Evolutionary conservation across 1,140 invertebrate genomes (phyloP).

Genomic region (Eciton burchellii): DNA sequence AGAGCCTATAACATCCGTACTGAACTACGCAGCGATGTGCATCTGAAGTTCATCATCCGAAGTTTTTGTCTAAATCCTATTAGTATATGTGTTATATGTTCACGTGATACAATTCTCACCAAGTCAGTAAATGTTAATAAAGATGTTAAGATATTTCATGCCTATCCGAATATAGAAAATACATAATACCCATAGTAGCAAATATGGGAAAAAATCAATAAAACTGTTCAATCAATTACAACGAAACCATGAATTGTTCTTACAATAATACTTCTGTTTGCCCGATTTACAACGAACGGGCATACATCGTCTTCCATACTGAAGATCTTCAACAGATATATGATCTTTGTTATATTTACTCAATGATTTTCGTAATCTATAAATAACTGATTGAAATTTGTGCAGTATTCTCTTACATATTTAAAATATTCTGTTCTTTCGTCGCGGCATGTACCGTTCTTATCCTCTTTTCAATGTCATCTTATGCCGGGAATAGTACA

Average conservation of each 20-base stretch:
- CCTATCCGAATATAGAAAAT: conserved; percentile 39
- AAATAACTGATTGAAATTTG: conserved; percentile 13
- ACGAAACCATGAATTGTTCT: conserved; percentile 21
- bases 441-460: neutral
- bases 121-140: conserved; percentile 28
- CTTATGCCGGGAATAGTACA: conserved; percentile 42
- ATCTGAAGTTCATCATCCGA: conserved; percentile 25
- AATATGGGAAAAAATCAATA: conserved; percentile 50
- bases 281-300: neutral
- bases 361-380: neutral
- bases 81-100: neutral
- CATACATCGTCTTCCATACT: conserved; percentile 22
- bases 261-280: too few species aligned
- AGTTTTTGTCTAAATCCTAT: neutral
- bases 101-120: neutral
- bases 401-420: conserved; percentile 18
- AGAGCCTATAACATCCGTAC: neutral
- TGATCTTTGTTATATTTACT: neutral
- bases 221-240: conserved; percentile 30
- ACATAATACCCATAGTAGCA: conserved; percentile 12
- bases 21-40: neutral
- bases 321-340: conserved; percentile 22
- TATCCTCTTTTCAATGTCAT: conserved; percentile 28
- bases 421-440: conserved; percentile 22
- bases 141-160: conserved; percentile 37